Percentiles rank a stretch among this genome's conserved stretches.
phyloP scores from a whole-genome alignment of 2,797 vertebrate genomes.

The Gorsachius magnificus region DNA sequence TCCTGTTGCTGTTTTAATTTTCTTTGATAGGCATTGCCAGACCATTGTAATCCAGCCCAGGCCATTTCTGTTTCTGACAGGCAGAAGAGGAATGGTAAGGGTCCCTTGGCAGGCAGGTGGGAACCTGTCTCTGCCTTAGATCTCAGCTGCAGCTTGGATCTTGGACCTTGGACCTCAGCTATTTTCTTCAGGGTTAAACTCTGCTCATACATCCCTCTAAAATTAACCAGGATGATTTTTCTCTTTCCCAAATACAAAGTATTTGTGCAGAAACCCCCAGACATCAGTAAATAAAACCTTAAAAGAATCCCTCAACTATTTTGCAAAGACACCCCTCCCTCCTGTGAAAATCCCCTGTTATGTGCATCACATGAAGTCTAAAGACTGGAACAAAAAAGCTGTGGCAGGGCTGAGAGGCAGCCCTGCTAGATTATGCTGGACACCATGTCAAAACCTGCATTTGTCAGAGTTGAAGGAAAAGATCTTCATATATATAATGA shows the following conservation, averaged over 20 bases:
- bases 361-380: rapidly evolving
- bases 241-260: neutral
- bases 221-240: neutral
- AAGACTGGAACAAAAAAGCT: neutral
- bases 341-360: rapidly evolving
- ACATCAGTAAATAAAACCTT: neutral
- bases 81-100: neutral
- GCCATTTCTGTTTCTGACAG: neutral
- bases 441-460: neutral
- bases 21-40: neutral
- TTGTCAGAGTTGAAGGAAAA: neutral
- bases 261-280: neutral
- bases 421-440: neutral
- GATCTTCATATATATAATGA: neutral
- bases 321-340: neutral
- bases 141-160: neutral
- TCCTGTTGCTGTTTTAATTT: slow-evolving; percentile 4
- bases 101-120: neutral
- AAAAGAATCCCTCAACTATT: neutral
- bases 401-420: neutral
- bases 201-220: neutral
- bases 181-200: neutral
- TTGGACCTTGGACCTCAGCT: neutral
- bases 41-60: neutral
- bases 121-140: neutral